Evolutionary conservation across 2,113 vertebrate genomes (phyloP), one percentile per base, ranked within the genome.

Genomic region (Alethe castanea): DNA sequence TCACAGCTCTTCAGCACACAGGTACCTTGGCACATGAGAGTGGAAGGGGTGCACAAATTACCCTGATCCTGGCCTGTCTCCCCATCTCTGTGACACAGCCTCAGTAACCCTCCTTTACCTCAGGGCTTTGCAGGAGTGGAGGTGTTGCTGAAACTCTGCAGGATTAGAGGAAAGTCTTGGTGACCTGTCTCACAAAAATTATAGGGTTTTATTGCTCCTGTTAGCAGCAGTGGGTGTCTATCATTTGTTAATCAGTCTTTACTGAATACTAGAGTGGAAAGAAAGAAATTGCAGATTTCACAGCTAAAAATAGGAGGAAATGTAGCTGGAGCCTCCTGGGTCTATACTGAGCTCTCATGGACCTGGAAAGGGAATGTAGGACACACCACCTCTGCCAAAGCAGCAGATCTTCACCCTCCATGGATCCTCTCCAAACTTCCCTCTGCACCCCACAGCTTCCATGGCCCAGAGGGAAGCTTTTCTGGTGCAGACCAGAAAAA

Each of bases 21-120:
- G 38, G 7, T 31, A 19, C 45, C 38, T 67, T 17, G 4, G 61
- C 22, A 8, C 19, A 9, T 0, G 17, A 9, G 26, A 2, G 1
- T 11, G 42, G 45, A 53, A 85, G 65, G n/a, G 33, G 10, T 26
- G 45, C 44, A 50, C 8, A 18, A 38, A 45, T n/a, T 11, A 11
- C 45, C 36, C 26, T 7, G 33, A 2, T 24, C 42, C 53, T 61
- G 36, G 31, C 38, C 54, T 74, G 42, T 52, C 24, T 56, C 84
- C n/a, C 23, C 81, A 23, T 29, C 33, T 25, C 29, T 44, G 25
- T 25, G 3, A 11, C 60, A 67, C 40, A 85, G 57, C 48, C 65
- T 67, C 22, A 56, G 35, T 3, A 48, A 60, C 1, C 12, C 16
- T 89, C 6, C n/a, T 69, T 47, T 38, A 59, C 70, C n/a, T 26